Evolutionary conservation across 2,113 vertebrate genomes (phyloP).

Genomic region (Anolis carolinensis): DNA sequence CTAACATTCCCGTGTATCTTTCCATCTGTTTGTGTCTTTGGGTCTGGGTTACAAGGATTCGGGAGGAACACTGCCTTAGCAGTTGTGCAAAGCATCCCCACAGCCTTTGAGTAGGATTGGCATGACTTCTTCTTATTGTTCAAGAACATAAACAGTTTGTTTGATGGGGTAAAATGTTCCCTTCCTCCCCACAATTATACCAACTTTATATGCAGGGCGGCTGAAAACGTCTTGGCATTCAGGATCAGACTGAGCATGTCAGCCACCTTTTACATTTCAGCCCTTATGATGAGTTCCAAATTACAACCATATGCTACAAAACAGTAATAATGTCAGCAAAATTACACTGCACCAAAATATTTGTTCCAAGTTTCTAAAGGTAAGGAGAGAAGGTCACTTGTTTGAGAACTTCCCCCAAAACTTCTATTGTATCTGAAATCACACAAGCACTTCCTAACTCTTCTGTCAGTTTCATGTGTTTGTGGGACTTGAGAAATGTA

Average conservation of each 20-base stretch:
- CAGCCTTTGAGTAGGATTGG: neutral
- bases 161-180: too few relatives aligned
- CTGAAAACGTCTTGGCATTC: neutral
- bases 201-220: neutral
- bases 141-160: too few relatives aligned
- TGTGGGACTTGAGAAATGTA: too few relatives aligned
- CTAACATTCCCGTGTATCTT: neutral
- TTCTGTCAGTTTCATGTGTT: too few relatives aligned
- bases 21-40: neutral
- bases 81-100: neutral
- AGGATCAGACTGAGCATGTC: neutral
- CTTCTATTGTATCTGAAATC: neutral
- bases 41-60: too few relatives aligned
- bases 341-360: too few relatives aligned
- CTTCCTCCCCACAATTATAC: too few relatives aligned
- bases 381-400: neutral
- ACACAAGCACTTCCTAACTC: neutral
- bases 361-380: neutral
- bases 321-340: neutral
- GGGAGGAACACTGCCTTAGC: neutral
- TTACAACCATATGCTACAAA: neutral
- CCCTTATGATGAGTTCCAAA: too few relatives aligned
- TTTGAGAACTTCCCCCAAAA: too few relatives aligned
- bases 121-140: neutral
- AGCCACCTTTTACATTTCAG: neutral